Conservation (phyloP, 2,888 invertebrate species). For the Unio pictorum region DNA sequence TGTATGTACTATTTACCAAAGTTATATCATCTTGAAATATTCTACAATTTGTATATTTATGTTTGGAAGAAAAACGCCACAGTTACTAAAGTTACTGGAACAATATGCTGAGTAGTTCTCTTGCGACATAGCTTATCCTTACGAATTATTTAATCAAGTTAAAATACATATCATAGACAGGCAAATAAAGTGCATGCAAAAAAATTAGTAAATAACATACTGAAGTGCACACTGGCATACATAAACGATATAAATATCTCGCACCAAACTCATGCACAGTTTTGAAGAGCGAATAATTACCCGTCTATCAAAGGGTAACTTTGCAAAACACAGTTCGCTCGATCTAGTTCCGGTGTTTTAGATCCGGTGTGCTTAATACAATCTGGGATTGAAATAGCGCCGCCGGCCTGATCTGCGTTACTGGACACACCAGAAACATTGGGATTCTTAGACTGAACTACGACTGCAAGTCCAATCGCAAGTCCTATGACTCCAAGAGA, state of each 20-base stretch:
- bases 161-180: not conserved
- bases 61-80: no score
- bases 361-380: no score
- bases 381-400: no score
- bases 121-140: no score
- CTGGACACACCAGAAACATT: not conserved
- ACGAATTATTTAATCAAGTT: not conserved
- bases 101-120: no score
- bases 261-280: not conserved
- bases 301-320: slow-evolving; percentile 45
- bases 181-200: not conserved
- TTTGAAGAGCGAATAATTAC: slow-evolving; percentile 18
- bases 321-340: slow-evolving; percentile 23
- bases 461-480: slow-evolving; percentile 37
- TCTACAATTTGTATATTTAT: no score
- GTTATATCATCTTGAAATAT: no score
- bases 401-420: no score
- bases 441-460: slow-evolving; percentile 28
- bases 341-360: slow-evolving; percentile 7
- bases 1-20: no score
- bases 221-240: not conserved
- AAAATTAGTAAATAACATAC: not conserved
- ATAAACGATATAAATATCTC: not conserved
- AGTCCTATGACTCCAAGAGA: slow-evolving; percentile 28
- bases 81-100: no score